Base-by-base conservation (phyloP, 1,140 invertebrate genomes). In the Eufriesea mexicana region DNA sequence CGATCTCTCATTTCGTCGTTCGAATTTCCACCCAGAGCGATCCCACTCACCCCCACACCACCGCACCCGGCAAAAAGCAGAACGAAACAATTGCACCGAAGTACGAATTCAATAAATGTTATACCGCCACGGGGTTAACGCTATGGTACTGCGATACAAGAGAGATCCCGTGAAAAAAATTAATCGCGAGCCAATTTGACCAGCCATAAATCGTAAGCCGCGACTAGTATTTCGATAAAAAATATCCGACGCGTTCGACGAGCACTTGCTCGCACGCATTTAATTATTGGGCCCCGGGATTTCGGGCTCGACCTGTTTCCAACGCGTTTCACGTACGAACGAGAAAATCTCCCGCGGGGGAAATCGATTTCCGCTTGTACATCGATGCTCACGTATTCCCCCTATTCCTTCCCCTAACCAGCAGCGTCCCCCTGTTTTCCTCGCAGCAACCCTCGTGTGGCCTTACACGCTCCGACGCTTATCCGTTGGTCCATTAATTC, bases 321-420 rank as follows among this genome's bases (percentile, higher is more conserved):
- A 35, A 18, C 49, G 42, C 42, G 75, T 87, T 87, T 87, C 83
- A 78, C 78, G 70, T 79, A 54, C 79, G 61, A 80, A 72, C 14
- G 55, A 51, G n/a, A 68, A 42, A 62, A 71, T 16, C 57, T 87
- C 86, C 76, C 84, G 47, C 51, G 84, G 84, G 87, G 80, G 84
- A 83, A 89, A 89, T 89, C 84, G 87, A 89, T 89, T 88, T 88
- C 88, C 86, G 75, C 35, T 57, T 57, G 54, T 61, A 74, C 66
- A 57, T 88, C 84, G 79, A 85, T 77, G 79, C 79, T 79, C 86
- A 83, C 79, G 25, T 67, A 61, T 67, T 45, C 72, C 18, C 64
- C 71, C 72, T 7, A 23, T n/a, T 55, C 35, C 55, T 70, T 55
- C 47, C 62, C 47, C 28, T 42, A 18, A 9, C 20, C 45, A 57